Evolutionary conservation across 2,797 vertebrate species (phyloP), one percentile per base, ranked within the genome.

Genomic region (Bufotes viridis): DNA sequence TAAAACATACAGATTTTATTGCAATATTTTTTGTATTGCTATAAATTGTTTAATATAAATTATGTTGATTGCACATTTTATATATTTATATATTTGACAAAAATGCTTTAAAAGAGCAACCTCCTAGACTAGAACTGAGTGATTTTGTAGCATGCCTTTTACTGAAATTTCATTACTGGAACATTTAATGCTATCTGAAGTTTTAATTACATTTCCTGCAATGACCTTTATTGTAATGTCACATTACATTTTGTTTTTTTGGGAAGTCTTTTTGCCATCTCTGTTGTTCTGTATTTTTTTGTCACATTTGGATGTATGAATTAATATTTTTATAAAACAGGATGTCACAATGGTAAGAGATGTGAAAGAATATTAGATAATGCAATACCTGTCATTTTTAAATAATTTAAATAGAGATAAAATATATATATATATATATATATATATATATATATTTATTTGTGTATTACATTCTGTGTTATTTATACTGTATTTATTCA

Each of bases 171-270:
- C 55, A 79, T 84, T 88, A 72, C 55, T 61, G 29, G 10, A 12
- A 58, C 51, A 70, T 79, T 72, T 88, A 84, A 84, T 84, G 15
- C 22, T 86, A 60, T 67, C 58, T 82, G 78, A 86, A 89, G 60
- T 89, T 85, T 65, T 82, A 88, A 86, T 82, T 86, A 85, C 82
- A 85, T 86, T 70, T 89, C 24, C 65, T 58, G 17, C 75, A 89
- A 24, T 86, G 70, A 89, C 84, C 70, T 78, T 76, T 86, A 53
- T 55, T 85, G 51, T 81, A 69, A 89, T 82, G 70, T 86, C 84
- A 86, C 58, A 78, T 86, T 67, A 34, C 14, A 87, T 87, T 85
- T 82, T 60, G 60, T 12, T 86, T 75, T 14, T 67, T 42, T 65
- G 67, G 17, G 55, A 81, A 63, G 24, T 74, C 55, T 74, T 12